Evolutionary conservation across 2,113 vertebrate species (phyloP), one percentile per base, ranked within the genome.

Genomic region (Microcebus murinus): DNA sequence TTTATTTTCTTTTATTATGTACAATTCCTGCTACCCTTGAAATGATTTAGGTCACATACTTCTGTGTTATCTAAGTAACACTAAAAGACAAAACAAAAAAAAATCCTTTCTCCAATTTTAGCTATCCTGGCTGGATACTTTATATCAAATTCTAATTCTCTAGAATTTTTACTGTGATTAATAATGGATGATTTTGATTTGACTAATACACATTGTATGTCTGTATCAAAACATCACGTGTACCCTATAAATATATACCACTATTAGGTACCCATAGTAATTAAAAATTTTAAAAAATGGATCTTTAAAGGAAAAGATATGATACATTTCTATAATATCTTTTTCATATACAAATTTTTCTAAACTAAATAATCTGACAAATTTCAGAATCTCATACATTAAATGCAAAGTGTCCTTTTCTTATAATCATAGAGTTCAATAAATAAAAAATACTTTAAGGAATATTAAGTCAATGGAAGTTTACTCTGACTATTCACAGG

Each of bases 21-120:
- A 98, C 52, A 97, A 71, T 93, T 96, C 25, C 34, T 79, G 82
- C 63, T 87, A 91, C 71, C 81, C 96, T 96, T 97, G 96, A 98
- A 97, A 97, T 97, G 84, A 96, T 89, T 57, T 80, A 94, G 80
- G 74, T 76, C 42, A 80, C 42, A 50, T 97, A 95, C 97, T 98
- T 97, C 97, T 97, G 85, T 94, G 94, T 97, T 97, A 97, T 96
- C 94, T 97, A 93, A 95, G 79, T 87, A 95, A 70, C 13, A 65
- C 89, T 84, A 21, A 89, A 96, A 86, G 94, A 67, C 80, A 94
- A 67, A 95, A 73, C 34, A 59, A 94, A 79, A 59, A 79, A 97
- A 97, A 81, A 76, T 79, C 20, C 42, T 84, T 70, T 95, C 34
- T 88, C 77, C 18, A 61, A 3, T 63, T 91, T 96, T 95, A 96